A percentile compares a stretch with the other conserved stretches of the same genome.
Conservation (phyloP, 2,797 vertebrate species). For the Myiothlypis chrysogaster region DNA sequence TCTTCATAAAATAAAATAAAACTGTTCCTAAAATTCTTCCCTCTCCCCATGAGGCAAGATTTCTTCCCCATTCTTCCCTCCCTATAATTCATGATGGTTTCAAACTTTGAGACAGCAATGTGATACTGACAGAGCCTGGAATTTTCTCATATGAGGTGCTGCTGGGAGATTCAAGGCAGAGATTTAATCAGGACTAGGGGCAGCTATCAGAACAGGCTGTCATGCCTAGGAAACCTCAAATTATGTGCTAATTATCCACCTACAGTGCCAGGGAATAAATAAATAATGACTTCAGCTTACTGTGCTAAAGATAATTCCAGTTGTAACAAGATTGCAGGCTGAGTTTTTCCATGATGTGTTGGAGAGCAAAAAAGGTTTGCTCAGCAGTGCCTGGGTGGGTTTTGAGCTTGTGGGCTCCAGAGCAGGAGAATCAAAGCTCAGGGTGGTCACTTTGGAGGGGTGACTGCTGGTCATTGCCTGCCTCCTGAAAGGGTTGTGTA, state of each 20-base stretch:
- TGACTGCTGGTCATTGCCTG: neutral
- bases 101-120: neutral
- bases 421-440: neutral
- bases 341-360: rapidly evolving
- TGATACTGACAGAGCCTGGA: neutral
- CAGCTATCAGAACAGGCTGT: conserved; percentile 20
- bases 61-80: neutral
- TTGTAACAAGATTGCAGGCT: neutral
- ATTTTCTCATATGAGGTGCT: neutral
- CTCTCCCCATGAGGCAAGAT: neutral
- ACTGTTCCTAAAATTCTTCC: neutral
- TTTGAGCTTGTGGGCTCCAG: rapidly evolving
- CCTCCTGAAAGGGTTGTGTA: neutral
- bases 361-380: neutral
- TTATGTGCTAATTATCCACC: conserved; percentile 41
- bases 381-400: neutral
- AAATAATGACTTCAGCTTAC: conserved; percentile 15
- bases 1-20: neutral
- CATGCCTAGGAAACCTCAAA: conserved; percentile 43
- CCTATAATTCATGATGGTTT: neutral
- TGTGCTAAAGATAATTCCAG: neutral
- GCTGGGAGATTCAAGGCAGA: neutral
- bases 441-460: rapidly evolving
- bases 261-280: conserved; percentile 35
- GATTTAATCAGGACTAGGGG: conserved; percentile 9